Conservation (phyloP, 1,140 invertebrate genomes). For the Caerostris extrusa region DNA sequence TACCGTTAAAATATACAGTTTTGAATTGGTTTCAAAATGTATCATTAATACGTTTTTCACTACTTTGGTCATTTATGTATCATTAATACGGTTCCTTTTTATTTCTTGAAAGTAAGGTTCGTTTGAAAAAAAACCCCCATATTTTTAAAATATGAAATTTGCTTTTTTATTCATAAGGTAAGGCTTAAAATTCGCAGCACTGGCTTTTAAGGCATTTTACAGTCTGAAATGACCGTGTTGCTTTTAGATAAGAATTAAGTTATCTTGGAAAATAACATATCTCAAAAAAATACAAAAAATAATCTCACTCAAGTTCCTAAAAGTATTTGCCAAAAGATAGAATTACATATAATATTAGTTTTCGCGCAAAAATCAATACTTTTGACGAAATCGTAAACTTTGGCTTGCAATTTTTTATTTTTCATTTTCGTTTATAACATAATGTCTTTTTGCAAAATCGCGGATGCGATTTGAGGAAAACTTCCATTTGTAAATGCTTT, state of each 20-base stretch:
- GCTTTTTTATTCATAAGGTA: not conserved
- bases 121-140: no score
- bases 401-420: not conserved
- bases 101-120: no score
- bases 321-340: not conserved
- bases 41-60: no score
- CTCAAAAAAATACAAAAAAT: not conserved
- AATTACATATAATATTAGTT: not conserved
- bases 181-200: not conserved
- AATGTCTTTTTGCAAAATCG: not conserved
- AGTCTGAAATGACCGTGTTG: not conserved
- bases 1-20: no score
- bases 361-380: no score
- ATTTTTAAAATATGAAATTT: not conserved
- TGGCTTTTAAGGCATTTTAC: not conserved
- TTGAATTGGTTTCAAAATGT: no score
- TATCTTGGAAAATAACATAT: not conserved
- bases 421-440: not conserved
- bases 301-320: not conserved
- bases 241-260: slow-evolving; percentile 14
- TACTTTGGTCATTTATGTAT: no score
- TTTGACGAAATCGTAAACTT: not conserved
- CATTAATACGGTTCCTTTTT: no score
- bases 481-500: not conserved
- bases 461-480: not conserved